These are phyloP conservation scores for Sebastes iracundus DNA, from an alignment of 2,797 vertebrate genomes.

Conservation along the genomic window DNA sequence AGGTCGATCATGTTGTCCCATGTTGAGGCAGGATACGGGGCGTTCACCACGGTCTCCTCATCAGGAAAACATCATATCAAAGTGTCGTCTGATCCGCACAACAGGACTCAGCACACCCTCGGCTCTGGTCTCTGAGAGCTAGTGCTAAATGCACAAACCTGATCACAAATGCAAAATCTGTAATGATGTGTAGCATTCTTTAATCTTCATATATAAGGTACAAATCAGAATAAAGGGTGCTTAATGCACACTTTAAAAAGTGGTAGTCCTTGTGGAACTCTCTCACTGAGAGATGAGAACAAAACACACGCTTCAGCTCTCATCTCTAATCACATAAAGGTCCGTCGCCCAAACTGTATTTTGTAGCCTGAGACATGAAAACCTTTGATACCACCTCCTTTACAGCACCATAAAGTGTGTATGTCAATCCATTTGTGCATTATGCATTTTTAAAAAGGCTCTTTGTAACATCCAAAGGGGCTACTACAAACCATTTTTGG, in stretches of 20 bases:
- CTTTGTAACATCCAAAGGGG: constrained; percentile 11
- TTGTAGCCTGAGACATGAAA: constrained; percentile 22
- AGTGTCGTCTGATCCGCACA: constrained; percentile 27
- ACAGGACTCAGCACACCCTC: constrained; percentile 15
- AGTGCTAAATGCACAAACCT: not conserved
- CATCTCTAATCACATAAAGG: constrained; percentile 25
- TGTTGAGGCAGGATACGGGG: constrained; percentile 46
- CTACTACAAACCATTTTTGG: constrained; percentile 28
- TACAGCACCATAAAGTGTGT: constrained; percentile 3
- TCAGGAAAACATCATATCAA: constrained; percentile 43
- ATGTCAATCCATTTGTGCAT: constrained; percentile 25
- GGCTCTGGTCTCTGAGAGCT: constrained; percentile 1
- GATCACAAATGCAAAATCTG: constrained; percentile 12
- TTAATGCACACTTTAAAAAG: constrained; percentile 23
- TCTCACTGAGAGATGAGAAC: constrained; percentile 33
- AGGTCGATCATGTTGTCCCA: constrained; percentile 38
- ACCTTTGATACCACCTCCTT: constrained; percentile 31
- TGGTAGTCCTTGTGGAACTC: constrained; percentile 13
- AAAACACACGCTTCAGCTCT: constrained; percentile 36
- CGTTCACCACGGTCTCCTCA: constrained; percentile 51
- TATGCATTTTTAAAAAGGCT: constrained; percentile 47
- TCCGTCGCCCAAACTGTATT: constrained; percentile 18
- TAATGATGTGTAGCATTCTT: not conserved
- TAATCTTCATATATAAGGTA: constrained; percentile 14
- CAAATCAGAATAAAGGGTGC: constrained; percentile 34